Percentiles rank a stretch among this genome's conserved stretches.
Conservation (phyloP, 2,113 vertebrate genomes). For the Erythrolamprus reginae region DNA sequence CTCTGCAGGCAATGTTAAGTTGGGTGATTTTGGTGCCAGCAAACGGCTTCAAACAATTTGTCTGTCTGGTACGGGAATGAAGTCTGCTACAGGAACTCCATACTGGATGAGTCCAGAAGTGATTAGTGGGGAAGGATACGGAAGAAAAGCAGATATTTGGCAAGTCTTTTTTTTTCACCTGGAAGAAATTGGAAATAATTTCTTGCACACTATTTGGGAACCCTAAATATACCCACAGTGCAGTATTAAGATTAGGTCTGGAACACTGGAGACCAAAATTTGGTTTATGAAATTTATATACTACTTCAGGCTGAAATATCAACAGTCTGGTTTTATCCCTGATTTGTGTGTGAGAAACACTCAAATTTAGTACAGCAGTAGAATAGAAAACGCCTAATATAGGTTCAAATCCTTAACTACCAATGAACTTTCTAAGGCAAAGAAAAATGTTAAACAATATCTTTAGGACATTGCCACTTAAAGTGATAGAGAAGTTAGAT, state of each 20-base stretch:
- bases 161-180: constrained; percentile 60
- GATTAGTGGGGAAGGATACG: constrained; percentile 97
- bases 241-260: background rate
- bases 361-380: background rate
- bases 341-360: background rate
- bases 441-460: background rate
- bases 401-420: background rate
- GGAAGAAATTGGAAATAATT: background rate
- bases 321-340: background rate
- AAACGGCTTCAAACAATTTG: constrained; percentile 96
- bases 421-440: background rate
- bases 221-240: background rate
- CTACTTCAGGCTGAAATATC: background rate
- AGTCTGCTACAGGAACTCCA: constrained; percentile 94
- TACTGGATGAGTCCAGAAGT: constrained; percentile 99
- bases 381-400: background rate
- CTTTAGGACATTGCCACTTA: background rate
- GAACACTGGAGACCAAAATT: background rate
- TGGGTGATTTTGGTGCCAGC: constrained; percentile 98
- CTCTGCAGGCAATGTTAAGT: constrained; percentile 94
- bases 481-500: background rate
- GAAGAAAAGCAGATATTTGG: constrained; percentile 98
- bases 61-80: constrained; percentile 95
- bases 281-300: background rate
- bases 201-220: background rate